These are phyloP conservation scores for Helicoverpa armigera DNA, from an alignment of 1,140 invertebrate genomes.

Conservation along the genomic window DNA sequence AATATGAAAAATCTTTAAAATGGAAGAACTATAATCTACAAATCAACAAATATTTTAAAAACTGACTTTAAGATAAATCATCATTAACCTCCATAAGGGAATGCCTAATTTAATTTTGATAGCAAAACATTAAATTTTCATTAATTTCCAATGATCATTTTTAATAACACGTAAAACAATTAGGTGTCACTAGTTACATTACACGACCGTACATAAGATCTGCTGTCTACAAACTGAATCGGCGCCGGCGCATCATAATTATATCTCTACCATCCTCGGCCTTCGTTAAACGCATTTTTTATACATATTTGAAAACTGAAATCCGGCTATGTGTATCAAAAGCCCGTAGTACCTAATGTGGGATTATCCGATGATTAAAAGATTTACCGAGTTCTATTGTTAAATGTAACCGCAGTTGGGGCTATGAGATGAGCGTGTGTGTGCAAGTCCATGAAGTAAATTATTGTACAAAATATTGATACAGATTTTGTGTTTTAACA, in stretches of 20 bases:
- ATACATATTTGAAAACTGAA: not conserved
- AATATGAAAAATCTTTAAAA: no score
- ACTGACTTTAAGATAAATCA: no score
- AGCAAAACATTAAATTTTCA: not conserved
- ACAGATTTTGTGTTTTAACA: not conserved
- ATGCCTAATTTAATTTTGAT: conserved; percentile 4
- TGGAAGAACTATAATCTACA: no score
- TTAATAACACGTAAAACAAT: not conserved
- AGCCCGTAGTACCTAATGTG: not conserved
- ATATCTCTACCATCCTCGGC: conserved; percentile 6
- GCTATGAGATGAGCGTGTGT: not conserved
- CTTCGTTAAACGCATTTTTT: conserved; percentile 12
- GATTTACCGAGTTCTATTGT: conserved; percentile 6
- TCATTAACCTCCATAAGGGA: no score
- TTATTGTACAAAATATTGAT: not conserved
- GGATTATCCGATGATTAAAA: conserved; percentile 17
- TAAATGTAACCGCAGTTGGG: not conserved
- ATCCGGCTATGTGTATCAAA: conserved; percentile 33
- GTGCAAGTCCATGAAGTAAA: not conserved
- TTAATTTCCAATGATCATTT: not conserved
- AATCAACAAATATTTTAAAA: no score
- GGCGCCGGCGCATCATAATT: not conserved
- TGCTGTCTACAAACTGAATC: not conserved
- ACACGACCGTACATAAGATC: not conserved
- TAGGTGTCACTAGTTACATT: not conserved